These are phyloP conservation scores for Emmelina monodactyla DNA, from an alignment of 2,888 invertebrate species.

Conservation along the genomic window DNA sequence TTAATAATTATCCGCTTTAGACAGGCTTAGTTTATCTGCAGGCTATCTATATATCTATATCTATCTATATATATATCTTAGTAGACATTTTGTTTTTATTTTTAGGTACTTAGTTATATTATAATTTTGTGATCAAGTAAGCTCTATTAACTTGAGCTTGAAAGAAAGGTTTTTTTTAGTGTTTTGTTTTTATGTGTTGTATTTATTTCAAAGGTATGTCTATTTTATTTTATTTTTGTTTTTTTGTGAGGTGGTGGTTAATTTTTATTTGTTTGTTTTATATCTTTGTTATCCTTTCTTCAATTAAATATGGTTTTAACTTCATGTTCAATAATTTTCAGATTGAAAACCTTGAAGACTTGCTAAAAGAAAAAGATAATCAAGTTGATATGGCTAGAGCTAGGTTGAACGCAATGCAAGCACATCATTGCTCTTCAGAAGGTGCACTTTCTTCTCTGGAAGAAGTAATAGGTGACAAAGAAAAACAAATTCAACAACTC, in stretches of 20 bases:
- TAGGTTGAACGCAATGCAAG: constrained; percentile 90
- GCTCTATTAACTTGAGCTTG: too few relatives aligned
- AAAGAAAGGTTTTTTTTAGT: too few relatives aligned
- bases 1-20: too few relatives aligned
- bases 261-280: constrained; percentile 3
- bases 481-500: constrained; percentile 94
- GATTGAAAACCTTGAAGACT: constrained; percentile 97
- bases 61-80: too few relatives aligned
- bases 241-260: constrained; percentile 6
- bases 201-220: constrained; percentile 18
- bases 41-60: too few relatives aligned
- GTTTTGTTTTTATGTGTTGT: constrained; percentile 11
- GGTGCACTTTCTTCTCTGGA: constrained; percentile 92
- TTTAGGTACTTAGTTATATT: too few relatives aligned
- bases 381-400: constrained; percentile 96
- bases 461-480: constrained; percentile 95
- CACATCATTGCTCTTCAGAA: constrained; percentile 92
- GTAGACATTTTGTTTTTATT: too few relatives aligned
- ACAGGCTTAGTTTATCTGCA: too few relatives aligned
- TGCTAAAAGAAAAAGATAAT: constrained; percentile 97
- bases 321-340: constrained; percentile 49
- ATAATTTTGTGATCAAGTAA: too few relatives aligned
- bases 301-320: neutral
- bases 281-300: too few relatives aligned
- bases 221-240: constrained; percentile 12